These are phyloP conservation scores for Neotoma lepida DNA, from an alignment of 2,113 vertebrate genomes.

Conservation along the genomic window DNA sequence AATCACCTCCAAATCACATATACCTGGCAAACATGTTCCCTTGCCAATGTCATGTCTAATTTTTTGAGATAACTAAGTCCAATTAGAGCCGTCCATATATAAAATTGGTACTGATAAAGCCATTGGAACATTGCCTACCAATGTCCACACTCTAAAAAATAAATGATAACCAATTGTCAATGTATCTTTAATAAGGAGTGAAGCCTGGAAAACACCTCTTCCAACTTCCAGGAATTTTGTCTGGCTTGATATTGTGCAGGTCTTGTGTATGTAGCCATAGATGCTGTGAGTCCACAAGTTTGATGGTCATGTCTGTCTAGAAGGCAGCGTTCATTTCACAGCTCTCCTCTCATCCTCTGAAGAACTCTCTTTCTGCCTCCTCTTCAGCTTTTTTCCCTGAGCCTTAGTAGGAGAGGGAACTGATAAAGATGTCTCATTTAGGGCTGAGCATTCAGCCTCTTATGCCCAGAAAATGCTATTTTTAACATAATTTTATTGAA, in stretches of 20 bases:
- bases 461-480: not conserved
- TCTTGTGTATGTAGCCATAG: not conserved
- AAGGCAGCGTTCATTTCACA: not conserved
- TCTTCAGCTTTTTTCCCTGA: not conserved
- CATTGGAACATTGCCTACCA: not conserved
- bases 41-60: not conserved
- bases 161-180: not conserved
- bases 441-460: not conserved
- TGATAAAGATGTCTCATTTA: not conserved
- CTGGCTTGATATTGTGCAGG: not conserved
- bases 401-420: not conserved
- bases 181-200: not conserved
- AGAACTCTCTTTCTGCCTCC: not conserved
- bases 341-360: not conserved
- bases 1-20: not conserved
- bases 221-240: not conserved
- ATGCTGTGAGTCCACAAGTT: not conserved
- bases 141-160: not conserved
- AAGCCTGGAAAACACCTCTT: not conserved
- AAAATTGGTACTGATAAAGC: not conserved
- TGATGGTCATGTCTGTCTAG: not conserved
- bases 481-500: not conserved
- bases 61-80: not conserved
- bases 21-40: not conserved
- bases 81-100: not conserved